Percentiles rank a stretch among this genome's conserved stretches.
Evolutionary conservation across 1,140 invertebrate species (phyloP).

Genomic region (Drosophila santomea): DNA sequence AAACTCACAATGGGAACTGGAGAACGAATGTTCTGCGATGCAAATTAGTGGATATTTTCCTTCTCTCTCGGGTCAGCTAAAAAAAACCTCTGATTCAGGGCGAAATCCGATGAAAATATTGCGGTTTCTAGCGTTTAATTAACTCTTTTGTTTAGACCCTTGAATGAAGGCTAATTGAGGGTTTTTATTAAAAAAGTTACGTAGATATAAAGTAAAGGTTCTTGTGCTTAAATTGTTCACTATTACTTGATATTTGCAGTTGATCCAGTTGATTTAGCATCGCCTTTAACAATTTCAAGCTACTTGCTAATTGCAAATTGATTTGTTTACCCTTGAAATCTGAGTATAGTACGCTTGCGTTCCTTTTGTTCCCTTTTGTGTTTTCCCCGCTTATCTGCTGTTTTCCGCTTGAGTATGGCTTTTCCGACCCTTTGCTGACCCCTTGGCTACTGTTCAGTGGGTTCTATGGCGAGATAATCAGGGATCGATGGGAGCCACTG

Average conservation of each 20-base stretch:
- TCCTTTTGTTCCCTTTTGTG: not conserved
- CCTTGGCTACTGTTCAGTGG: slow-evolving; percentile 35
- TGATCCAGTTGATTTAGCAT: no score
- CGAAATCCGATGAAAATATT: not conserved
- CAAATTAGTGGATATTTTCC: slow-evolving; percentile 36
- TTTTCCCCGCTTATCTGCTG: slow-evolving; percentile 14
- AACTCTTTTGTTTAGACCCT: not conserved
- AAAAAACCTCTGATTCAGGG: slow-evolving; percentile 20
- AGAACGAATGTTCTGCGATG: slow-evolving; percentile 38
- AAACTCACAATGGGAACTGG: slow-evolving; percentile 19
- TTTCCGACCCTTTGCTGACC: slow-evolving; percentile 32
- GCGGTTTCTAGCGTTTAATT: slow-evolving; percentile 22
- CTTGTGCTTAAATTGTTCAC: no score
- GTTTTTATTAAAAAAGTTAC: not conserved
- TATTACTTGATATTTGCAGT: no score
- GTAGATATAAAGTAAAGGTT: not conserved
- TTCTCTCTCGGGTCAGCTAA: not conserved
- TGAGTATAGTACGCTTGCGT: not conserved
- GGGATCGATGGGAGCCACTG: slow-evolving; percentile 20
- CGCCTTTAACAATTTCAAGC: not conserved
- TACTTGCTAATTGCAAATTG: slow-evolving; percentile 1
- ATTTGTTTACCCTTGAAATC: slow-evolving; percentile 9
- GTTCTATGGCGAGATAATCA: slow-evolving; percentile 32
- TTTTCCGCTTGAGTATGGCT: not conserved
- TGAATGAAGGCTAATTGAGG: slow-evolving; percentile 1